Conservation (phyloP, 2,888 invertebrate species). For the Oscheius onirici region DNA sequence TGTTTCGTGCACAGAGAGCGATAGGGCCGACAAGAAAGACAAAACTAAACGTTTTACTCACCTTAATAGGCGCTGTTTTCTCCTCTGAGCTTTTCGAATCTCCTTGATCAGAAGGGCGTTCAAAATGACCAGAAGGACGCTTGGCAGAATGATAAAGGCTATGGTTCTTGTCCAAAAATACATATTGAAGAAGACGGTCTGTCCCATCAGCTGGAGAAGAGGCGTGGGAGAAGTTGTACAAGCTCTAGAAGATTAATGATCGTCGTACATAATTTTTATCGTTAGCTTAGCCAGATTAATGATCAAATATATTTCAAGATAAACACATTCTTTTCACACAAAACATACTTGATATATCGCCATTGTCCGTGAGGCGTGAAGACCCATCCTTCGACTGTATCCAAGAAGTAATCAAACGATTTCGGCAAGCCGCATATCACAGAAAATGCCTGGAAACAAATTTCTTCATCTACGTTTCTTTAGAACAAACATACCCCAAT, state of each 20-base stretch:
- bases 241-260: constrained; percentile 46
- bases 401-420: constrained; percentile 81
- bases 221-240: constrained; percentile 59
- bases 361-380: constrained; percentile 47
- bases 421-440: constrained; percentile 85
- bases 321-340: neutral
- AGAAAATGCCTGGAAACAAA: constrained; percentile 77
- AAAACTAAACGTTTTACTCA: neutral
- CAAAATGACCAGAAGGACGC: constrained; percentile 86
- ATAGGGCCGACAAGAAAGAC: constrained; percentile 10
- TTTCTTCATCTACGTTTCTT: no score
- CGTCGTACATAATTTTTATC: neutral
- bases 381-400: constrained; percentile 79
- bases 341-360: constrained; percentile 50
- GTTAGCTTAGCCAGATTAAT: neutral
- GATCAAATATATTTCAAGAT: neutral
- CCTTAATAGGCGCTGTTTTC: constrained; percentile 81
- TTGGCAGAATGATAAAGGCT: constrained; percentile 90
- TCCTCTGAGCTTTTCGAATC: constrained; percentile 84
- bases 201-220: constrained; percentile 59
- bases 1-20: neutral
- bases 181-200: constrained; percentile 81
- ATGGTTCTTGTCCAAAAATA: constrained; percentile 84
- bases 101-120: constrained; percentile 88
- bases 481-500: constrained; percentile 78